Percentiles rank a stretch among this genome's conserved stretches.
These are phyloP conservation scores for Acronicta alni DNA, from an alignment of 2,888 invertebrate species.

Conservation along the genomic window DNA sequence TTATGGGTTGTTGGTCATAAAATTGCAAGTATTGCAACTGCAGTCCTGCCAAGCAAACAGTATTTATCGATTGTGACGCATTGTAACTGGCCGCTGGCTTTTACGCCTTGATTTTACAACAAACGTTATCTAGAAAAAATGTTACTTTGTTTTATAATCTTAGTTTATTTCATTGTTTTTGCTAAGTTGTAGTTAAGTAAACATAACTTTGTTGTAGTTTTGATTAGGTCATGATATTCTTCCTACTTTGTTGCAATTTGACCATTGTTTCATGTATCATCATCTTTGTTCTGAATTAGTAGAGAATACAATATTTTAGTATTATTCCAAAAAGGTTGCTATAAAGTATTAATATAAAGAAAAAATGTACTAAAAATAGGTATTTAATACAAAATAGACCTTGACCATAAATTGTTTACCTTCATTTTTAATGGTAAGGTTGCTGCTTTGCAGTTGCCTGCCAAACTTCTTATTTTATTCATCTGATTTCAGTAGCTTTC, in stretches of 20 bases:
- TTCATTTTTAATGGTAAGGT: not conserved
- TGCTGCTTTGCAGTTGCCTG: no score
- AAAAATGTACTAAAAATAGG: no score
- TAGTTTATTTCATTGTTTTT: constrained; percentile 36
- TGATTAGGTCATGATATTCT: not conserved
- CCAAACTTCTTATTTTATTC: no score
- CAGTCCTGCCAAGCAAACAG: constrained; percentile 56
- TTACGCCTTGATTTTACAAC: constrained; percentile 28
- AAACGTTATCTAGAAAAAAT: constrained; percentile 37
- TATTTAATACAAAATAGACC: not conserved
- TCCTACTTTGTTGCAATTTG: constrained; percentile 2
- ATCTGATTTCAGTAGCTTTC: no score
- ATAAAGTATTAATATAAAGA: no score
- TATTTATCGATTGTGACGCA: constrained; percentile 76
- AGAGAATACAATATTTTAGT: no score
- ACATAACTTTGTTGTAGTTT: constrained; percentile 6
- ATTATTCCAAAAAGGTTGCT: no score
- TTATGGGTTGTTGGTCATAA: constrained; percentile 50
- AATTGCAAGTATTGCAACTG: constrained; percentile 75
- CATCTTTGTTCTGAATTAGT: not conserved
- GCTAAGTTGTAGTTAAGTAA: constrained; percentile 22
- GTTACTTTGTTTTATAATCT: constrained; percentile 29
- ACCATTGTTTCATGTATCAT: not conserved
- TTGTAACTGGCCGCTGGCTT: constrained; percentile 46
- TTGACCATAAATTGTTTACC: constrained; percentile 2